Percentiles rank a stretch among this genome's conserved stretches.
phyloP scores from a whole-genome alignment of 2,888 invertebrate genomes.

The Saturnia japonica region DNA sequence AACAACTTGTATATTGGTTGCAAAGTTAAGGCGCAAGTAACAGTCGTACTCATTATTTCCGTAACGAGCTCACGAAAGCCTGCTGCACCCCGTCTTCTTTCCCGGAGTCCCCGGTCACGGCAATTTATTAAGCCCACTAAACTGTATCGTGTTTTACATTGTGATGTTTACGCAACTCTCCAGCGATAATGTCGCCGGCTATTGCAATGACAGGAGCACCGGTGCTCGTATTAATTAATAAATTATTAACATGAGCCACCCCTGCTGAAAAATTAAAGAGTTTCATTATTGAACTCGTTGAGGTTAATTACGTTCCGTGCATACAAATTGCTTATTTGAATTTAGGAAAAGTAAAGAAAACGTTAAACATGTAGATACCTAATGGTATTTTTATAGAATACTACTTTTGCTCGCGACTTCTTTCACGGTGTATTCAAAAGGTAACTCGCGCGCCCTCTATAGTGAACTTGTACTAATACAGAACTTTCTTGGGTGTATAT shows the following conservation, averaged over 20 bases:
- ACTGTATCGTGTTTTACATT: constrained; percentile 79
- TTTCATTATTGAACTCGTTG: constrained; percentile 70
- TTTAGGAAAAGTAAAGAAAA: constrained; percentile 53
- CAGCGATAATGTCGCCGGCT: constrained; percentile 72
- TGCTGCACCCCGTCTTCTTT: constrained; percentile 49
- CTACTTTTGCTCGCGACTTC: too few relatives aligned
- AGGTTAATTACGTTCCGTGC: constrained; percentile 62
- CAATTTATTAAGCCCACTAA: constrained; percentile 81
- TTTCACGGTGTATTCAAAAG: too few relatives aligned
- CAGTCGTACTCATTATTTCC: constrained; percentile 75
- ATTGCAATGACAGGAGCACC: constrained; percentile 65
- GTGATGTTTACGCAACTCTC: constrained; percentile 79
- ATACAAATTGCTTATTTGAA: constrained; percentile 73
- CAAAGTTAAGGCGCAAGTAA: constrained; percentile 36
- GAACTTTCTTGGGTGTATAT: too few relatives aligned
- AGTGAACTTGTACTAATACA: too few relatives aligned
- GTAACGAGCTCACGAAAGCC: constrained; percentile 71
- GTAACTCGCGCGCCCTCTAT: too few relatives aligned
- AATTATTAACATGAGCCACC: constrained; percentile 71
- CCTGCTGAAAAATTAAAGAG: constrained; percentile 74
- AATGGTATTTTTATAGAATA: constrained; percentile 10
- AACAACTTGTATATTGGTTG: constrained; percentile 61
- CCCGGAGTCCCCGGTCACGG: constrained; percentile 63
- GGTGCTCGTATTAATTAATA: constrained; percentile 74
- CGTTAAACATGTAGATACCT: constrained; percentile 8